Evolutionary conservation across 2,113 vertebrate species (phyloP), one percentile per base, ranked within the genome.

Genomic region (Prinia subflava): DNA sequence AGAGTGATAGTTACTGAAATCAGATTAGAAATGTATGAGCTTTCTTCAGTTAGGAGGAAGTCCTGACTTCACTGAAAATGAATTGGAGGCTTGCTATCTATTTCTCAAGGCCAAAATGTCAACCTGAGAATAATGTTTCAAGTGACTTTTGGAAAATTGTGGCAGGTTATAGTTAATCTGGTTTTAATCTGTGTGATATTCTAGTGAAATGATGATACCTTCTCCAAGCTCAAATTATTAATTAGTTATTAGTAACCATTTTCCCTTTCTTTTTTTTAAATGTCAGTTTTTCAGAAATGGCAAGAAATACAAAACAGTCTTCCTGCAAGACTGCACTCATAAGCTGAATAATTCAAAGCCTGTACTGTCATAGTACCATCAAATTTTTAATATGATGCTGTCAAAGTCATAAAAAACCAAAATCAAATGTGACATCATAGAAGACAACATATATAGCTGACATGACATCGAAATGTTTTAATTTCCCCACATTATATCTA

Each of bases 321-420:
- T 73, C 67, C 49, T 89, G 65, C 70, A 88, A 89, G 44, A 96
- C 19, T 71, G 86, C 49, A 82, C 44, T 87, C 84, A 21, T 60
- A 90, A 95, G 31, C 55, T 92, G 82, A 94, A 92, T 87, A 92
- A 94, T 97, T 97, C 78, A 96, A 93, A 96, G 74, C 35, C 87
- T 90, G 14, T n/a, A 19, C 64, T 50, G 77, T 94, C 90, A 93
- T 14, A 79, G 70, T 74, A 68, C 86, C 86, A 86, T 94, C 91
- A 93, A 60, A 94, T 83, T 96, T 97, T 96, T 92, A 96, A 80
- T 95, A 90, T 50, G 83, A 80, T 95, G 63, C 30, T 93, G 77
- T 96, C 88, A 90, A 90, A 96, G 31, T 79, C 28, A 80, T 78
- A 87, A 75, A 92, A 60, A 97, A 83, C 62, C 73, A 89, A 94